Base-by-base conservation (phyloP, 2,888 invertebrate species). In the Cylindroiulus punctatus region DNA sequence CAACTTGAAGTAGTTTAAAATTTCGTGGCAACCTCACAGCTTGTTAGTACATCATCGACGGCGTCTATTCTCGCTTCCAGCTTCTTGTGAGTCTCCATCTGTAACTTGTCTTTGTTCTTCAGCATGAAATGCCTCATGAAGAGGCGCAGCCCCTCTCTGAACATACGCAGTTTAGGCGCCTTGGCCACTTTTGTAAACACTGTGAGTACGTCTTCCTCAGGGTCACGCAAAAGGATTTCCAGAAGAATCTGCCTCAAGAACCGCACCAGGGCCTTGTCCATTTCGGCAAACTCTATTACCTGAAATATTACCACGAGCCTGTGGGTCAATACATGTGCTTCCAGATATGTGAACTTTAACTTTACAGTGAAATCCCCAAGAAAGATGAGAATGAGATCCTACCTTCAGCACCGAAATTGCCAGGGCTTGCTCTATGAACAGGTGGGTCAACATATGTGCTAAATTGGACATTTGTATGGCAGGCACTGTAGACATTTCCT, bases 41-140 rank as follows among this genome's bases (percentile, higher is more conserved):
- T 83, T 5, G 30, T 52, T 0, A 85, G 85, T 14, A 76, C 32
- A 7, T 85, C 65, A 17, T 57, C 52, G 19, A 65, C 36, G 17
- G 57, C 40, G n/a, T 76, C 40, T 26, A 85, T 65, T 76, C 85
- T 57, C 19, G 65, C 19, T 40, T 85, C 85, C n/a, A 85, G 40
- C 26, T 85, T 85, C 12, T n/a, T 12, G 65, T 65, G 85, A 3
- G 32, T 42, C 65, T 76, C 65, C n/a, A 26, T 0, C 30, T n/a
- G 76, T 81, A 92, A 83, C 65, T 88, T 88, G 12, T 88, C 85
- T 81, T 87, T 87, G 52, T 89, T 89, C 47, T 89, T 94, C 2
- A 97, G 90, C 32, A 98, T 91, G 89, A 98, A 98, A 91, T 97
- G 97, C 90, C 94, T 95, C 90, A 98, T 94, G 90, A 98, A 98